A percentile compares a stretch with the other conserved stretches of the same genome.
Conservation (phyloP, 2,113 vertebrate genomes). For the Casuarius casuarius region DNA sequence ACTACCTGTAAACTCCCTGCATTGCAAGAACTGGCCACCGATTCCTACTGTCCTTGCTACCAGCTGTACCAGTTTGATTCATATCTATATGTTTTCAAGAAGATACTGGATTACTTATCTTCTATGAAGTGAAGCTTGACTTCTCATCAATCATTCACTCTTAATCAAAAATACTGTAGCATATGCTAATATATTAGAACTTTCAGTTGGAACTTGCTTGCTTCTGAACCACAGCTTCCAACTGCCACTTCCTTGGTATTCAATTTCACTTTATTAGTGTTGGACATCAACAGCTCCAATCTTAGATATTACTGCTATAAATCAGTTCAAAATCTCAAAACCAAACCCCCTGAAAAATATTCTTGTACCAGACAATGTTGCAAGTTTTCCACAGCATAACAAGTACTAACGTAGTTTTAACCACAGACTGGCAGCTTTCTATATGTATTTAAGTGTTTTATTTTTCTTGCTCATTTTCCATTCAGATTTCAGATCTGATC, state of each 20-base stretch:
- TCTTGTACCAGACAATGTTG: background rate
- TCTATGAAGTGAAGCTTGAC: background rate
- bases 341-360: background rate
- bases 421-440: background rate
- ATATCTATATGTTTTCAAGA: background rate
- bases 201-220: background rate
- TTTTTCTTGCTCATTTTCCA: background rate
- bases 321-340: background rate
- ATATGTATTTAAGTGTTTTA: background rate
- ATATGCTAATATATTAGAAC: fast-evolving
- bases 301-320: background rate
- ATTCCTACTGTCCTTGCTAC: background rate
- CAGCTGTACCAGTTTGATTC: background rate
- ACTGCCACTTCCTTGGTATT: background rate
- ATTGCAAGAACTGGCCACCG: background rate
- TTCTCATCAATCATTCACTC: background rate
- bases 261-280: background rate
- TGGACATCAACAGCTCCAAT: background rate
- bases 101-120: background rate
- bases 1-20: background rate
- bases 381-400: background rate
- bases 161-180: background rate
- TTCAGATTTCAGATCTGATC: background rate
- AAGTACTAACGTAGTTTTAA: background rate
- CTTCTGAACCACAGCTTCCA: background rate